Evolutionary conservation across 2,888 invertebrate genomes (phyloP), one percentile per base, ranked within the genome.

Genomic region (Latheticus oryzae): DNA sequence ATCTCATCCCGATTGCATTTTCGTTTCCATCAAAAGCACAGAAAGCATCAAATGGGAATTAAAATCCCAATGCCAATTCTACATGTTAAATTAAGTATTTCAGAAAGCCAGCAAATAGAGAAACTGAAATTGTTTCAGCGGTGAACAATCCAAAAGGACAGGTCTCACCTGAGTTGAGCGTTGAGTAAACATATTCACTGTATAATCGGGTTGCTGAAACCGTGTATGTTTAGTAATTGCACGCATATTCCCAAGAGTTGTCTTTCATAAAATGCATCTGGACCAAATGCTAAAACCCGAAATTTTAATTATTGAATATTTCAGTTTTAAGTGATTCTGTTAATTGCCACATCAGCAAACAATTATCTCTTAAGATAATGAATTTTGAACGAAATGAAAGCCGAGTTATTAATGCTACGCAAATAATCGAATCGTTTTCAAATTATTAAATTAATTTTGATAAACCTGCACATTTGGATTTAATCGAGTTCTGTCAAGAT

Each of bases 141-240:
- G 32, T 42, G 35, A 54, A 54, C 45, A 28, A 13, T 35, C 15
- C 45, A 37, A 37, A 54, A 45, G 53, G 43, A 19, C 45, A 13
- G 28, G 53, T 54, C 53, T 54, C 53, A 45, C 45, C 53, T 54
- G 53, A 45, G 26, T 42, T 52, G 52, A 52, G 43, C 43, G 45
- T 28, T 24, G 19, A 19, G 33, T 19, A 13, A 52, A 54, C 53
- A 53, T 30, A 53, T 40, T 40, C 51, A 38, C 40, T 9, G 24
- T 17, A 40, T 52, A 52, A 52, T 42, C 52, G 21, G 8, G 42
- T 52, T 42, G 13, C 21, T 21, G 28, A n/a, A n/a, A n/a, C 51
- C 17, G 21, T 42, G 40, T 12, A 24, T n/a, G n/a, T n/a, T n/a
- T 38, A 38, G 19, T 38, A 51, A 51, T 38, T 51, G 38, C 16